A percentile compares a stretch with the other conserved stretches of the same genome.
These are phyloP conservation scores for Varanus komodoensis DNA, from an alignment of 2,113 vertebrate genomes.

Conservation along the genomic window DNA sequence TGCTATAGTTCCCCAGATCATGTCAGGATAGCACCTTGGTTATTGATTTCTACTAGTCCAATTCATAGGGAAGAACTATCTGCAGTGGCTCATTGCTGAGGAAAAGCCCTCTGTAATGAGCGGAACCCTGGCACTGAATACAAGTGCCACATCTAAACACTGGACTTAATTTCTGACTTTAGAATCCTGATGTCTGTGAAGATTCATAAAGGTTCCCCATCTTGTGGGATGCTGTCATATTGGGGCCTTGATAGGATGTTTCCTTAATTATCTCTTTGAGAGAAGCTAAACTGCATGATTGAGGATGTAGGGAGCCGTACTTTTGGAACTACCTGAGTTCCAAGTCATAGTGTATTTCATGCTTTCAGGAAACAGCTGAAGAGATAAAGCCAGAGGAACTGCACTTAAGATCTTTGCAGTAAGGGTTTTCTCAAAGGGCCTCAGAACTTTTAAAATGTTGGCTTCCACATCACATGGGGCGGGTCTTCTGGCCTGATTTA, in stretches of 20 bases:
- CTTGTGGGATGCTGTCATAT: rapidly evolving
- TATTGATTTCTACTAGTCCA: background rate
- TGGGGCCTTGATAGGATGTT: background rate
- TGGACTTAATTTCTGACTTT: background rate
- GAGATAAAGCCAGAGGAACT: slow-evolving; percentile 40
- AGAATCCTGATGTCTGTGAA: background rate
- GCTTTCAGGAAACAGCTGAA: slow-evolving; percentile 30
- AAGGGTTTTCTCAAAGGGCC: slow-evolving; percentile 27
- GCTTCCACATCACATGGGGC: slow-evolving; percentile 16
- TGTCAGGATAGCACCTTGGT: background rate
- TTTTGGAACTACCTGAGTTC: background rate
- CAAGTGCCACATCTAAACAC: background rate
- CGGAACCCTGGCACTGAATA: background rate
- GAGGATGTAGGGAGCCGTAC: background rate
- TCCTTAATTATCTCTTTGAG: background rate
- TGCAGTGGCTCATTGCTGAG: background rate
- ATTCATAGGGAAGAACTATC: background rate
- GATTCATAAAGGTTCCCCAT: background rate
- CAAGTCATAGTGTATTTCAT: background rate
- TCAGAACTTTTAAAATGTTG: background rate
- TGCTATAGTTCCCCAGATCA: no score
- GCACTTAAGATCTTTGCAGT: slow-evolving; percentile 32
- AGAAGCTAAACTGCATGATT: rapidly evolving
- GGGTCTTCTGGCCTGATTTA: background rate
- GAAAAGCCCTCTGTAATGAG: background rate